These are phyloP conservation scores for Anomalospiza imberbis DNA, from an alignment of 2,797 vertebrate species.

Conservation along the genomic window DNA sequence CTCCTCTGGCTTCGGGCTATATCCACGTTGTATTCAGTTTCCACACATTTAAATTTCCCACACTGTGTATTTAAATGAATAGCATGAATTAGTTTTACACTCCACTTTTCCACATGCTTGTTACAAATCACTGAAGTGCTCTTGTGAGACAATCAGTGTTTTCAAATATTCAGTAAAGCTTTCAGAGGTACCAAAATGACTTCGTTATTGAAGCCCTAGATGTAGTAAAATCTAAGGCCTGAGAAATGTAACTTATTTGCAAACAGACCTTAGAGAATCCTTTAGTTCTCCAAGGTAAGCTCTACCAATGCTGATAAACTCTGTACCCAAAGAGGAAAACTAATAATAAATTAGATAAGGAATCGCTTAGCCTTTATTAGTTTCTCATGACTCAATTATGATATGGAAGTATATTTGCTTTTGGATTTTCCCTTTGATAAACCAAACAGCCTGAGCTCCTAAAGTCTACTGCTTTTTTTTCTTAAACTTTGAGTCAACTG, in stretches of 20 bases:
- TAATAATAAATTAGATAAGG: constrained; percentile 22
- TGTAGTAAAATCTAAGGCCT: neutral
- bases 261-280: neutral
- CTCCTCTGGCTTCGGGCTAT: neutral
- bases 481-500: neutral
- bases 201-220: neutral
- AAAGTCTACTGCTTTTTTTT: neutral
- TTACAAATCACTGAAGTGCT: neutral
- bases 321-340: constrained; percentile 27
- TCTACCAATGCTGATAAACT: constrained; percentile 5
- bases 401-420: constrained; percentile 19
- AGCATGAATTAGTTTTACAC: neutral
- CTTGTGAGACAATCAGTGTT: neutral
- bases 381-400: constrained; percentile 49
- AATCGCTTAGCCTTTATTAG: constrained; percentile 15
- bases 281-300: neutral
- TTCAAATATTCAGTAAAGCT: neutral
- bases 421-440: constrained; percentile 27
- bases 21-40: neutral
- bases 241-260: neutral
- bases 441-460: neutral
- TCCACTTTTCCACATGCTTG: neutral
- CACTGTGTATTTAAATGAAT: neutral
- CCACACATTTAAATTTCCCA: neutral
- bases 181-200: neutral